Percentiles rank a stretch among this genome's conserved stretches.
These are phyloP conservation scores for Gymnosoma rotundatum DNA, from an alignment of 2,888 invertebrate species.

Conservation along the genomic window DNA sequence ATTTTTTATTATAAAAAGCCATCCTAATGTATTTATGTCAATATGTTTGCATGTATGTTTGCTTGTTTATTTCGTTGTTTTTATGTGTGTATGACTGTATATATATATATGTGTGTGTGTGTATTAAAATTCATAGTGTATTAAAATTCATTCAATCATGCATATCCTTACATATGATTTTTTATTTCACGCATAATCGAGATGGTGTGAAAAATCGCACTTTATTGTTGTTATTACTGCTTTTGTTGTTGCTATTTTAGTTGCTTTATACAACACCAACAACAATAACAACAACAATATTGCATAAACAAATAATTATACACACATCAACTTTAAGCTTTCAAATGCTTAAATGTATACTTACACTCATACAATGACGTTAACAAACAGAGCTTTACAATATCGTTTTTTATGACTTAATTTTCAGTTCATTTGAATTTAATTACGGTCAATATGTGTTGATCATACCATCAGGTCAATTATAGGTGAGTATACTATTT, in stretches of 20 bases:
- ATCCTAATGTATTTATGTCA: background rate
- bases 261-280: constrained; percentile 6
- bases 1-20: no score
- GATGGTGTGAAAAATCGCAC: constrained; percentile 79
- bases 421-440: background rate
- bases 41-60: background rate
- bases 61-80: background rate
- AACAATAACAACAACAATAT: constrained; percentile 49
- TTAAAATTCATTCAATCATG: constrained; percentile 59
- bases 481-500: no score
- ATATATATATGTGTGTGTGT: background rate
- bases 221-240: constrained; percentile 61
- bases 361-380: constrained; percentile 8
- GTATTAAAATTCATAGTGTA: background rate
- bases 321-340: constrained; percentile 2
- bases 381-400: constrained; percentile 12
- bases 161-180: constrained; percentile 70
- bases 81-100: background rate
- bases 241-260: constrained; percentile 28
- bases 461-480: no score
- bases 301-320: constrained; percentile 51
- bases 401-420: background rate
- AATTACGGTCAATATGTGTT: background rate
- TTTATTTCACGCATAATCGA: constrained; percentile 71
- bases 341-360: constrained; percentile 11